phyloP scores from a whole-genome alignment of 2,113 vertebrate genomes.

The Pelecanoides urinatrix region DNA sequence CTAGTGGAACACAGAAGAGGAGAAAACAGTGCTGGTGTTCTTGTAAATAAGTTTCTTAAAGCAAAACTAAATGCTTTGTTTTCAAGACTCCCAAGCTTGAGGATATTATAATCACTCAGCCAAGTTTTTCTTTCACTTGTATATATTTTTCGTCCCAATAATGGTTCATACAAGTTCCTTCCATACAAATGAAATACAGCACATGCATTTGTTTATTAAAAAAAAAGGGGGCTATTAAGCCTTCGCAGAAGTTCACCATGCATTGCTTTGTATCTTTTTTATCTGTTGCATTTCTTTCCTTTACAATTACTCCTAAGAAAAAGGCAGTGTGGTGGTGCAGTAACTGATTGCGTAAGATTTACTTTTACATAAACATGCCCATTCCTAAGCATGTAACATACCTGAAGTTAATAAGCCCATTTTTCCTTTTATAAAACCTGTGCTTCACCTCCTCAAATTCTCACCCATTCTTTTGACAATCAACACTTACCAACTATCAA shows the following conservation, averaged over 20 bases:
- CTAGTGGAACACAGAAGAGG: not conserved
- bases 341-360: not conserved
- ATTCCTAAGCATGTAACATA: not conserved
- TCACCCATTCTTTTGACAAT: not conserved
- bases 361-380: not conserved
- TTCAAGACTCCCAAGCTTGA: not conserved
- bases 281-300: not conserved
- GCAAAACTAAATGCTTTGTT: not conserved
- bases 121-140: conserved; percentile 7
- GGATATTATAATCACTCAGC: not conserved
- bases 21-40: not conserved
- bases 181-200: not conserved
- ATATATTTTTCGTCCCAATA: not conserved
- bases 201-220: not conserved
- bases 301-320: not conserved
- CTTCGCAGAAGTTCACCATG: not conserved
- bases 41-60: not conserved
- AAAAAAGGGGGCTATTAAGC: not conserved
- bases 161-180: not conserved
- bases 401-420: not conserved
- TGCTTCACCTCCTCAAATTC: not conserved
- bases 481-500: not conserved
- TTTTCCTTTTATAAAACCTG: not conserved
- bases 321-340: not conserved
- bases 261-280: not conserved